A percentile compares a stretch with the other conserved stretches of the same genome.
Conservation (phyloP, 2,113 vertebrate genomes). For the Gobio gobio region DNA sequence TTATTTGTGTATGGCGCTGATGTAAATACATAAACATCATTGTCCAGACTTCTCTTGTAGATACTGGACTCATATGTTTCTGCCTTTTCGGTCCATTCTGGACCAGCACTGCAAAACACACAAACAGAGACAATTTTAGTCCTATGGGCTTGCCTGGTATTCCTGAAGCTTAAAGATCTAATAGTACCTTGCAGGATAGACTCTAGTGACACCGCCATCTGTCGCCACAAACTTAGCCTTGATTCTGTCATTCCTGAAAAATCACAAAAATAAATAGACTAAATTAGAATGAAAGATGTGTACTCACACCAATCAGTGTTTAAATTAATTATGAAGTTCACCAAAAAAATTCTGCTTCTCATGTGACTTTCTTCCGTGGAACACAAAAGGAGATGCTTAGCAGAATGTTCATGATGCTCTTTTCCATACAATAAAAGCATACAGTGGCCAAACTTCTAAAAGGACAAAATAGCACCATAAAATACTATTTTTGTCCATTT, state of each 20-base stretch:
- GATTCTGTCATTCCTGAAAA: constrained; percentile 73
- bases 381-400: neutral
- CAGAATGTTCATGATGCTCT: neutral
- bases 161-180: constrained; percentile 16
- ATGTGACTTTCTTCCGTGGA: neutral
- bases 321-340: neutral
- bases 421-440: neutral
- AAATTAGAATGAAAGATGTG: neutral
- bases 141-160: neutral
- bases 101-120: constrained; percentile 73
- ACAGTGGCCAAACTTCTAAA: neutral
- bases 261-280: neutral
- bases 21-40: constrained; percentile 92
- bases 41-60: constrained; percentile 95
- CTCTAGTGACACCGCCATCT: constrained; percentile 94
- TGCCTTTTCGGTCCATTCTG: constrained; percentile 86
- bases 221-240: constrained; percentile 91
- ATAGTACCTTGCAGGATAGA: constrained; percentile 90
- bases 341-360: neutral
- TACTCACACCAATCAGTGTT: neutral
- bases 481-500: neutral
- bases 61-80: constrained; percentile 95
- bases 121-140: neutral
- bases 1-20: constrained; percentile 80
- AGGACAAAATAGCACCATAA: neutral